phyloP scores from a whole-genome alignment of 2,888 invertebrate species.

The Limulus polyphemus region DNA sequence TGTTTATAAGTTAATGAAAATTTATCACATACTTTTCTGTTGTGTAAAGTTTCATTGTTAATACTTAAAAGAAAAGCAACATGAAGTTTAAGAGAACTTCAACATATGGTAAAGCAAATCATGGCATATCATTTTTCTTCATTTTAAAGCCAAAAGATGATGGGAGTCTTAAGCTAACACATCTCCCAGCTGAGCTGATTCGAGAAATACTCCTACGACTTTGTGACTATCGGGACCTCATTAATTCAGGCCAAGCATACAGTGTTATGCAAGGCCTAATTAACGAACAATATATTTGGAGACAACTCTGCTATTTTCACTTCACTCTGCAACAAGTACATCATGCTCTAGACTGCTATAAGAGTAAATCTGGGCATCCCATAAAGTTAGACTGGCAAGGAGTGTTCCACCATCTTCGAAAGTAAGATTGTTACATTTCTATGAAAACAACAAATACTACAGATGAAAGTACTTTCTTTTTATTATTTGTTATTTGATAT shows the following conservation, averaged over 20 bases:
- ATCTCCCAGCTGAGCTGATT: conserved; percentile 87
- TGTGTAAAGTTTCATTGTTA: too few relatives aligned
- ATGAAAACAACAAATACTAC: too few relatives aligned
- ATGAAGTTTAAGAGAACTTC: too few relatives aligned
- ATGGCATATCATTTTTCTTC: too few relatives aligned
- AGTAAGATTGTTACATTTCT: conserved; percentile 40
- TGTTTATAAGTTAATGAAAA: too few relatives aligned
- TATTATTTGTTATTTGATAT: conserved; percentile 30
- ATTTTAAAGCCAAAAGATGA: conserved; percentile 59
- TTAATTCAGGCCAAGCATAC: conserved; percentile 45
- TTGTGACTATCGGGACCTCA: conserved; percentile 81
- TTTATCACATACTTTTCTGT: too few relatives aligned
- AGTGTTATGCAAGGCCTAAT: conserved; percentile 59
- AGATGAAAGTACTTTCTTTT: too few relatives aligned
- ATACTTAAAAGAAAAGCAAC: too few relatives aligned
- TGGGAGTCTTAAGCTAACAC: conserved; percentile 66
- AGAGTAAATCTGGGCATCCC: conserved; percentile 4
- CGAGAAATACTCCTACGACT: conserved; percentile 77
- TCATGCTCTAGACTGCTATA: conserved; percentile 21
- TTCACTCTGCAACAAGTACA: conserved; percentile 69
- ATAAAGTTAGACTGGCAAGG: conserved; percentile 26
- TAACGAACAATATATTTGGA: conserved; percentile 80
- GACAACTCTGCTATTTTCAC: conserved; percentile 78
- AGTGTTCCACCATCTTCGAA: conserved; percentile 48
- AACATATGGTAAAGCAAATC: too few relatives aligned